Conservation (phyloP, 2,113 vertebrate species). For the Ceuthmochares aereus region DNA sequence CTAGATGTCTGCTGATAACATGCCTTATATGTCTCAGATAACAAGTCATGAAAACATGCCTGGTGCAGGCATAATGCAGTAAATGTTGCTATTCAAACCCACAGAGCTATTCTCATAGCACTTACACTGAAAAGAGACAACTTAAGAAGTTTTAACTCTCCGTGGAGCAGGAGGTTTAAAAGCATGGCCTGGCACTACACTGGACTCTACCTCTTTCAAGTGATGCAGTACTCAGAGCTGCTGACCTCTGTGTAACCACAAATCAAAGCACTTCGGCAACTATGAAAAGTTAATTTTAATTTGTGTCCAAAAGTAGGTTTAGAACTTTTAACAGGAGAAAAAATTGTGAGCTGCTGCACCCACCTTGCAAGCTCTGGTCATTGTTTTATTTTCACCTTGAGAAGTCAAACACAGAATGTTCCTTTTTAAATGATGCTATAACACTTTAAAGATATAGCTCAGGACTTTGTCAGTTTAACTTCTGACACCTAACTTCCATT, state of each 20-base stretch:
- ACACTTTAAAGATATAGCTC: neutral
- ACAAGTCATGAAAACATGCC: neutral
- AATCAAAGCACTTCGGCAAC: neutral
- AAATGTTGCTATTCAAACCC: neutral
- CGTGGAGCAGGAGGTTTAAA: neutral
- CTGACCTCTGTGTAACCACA: neutral
- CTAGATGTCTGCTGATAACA: neutral
- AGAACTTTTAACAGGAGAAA: neutral
- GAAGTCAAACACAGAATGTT: neutral
- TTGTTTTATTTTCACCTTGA: neutral
- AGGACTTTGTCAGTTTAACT: neutral
- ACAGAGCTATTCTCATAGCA: neutral
- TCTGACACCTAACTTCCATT: neutral
- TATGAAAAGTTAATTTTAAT: neutral
- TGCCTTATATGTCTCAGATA: neutral
- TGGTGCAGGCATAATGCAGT: accelerated
- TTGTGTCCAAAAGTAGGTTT: neutral
- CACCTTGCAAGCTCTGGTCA: neutral
- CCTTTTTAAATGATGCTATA: neutral
- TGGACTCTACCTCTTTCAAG: neutral
- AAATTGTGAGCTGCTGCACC: neutral
- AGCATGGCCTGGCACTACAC: neutral
- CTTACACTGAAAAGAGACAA: neutral
- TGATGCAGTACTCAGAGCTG: neutral
- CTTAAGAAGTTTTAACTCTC: neutral